These are phyloP conservation scores for Hydractinia echinata DNA, from an alignment of 30 jellyfish, hydroid and myxozoan genomes.

Conservation along the genomic window DNA sequence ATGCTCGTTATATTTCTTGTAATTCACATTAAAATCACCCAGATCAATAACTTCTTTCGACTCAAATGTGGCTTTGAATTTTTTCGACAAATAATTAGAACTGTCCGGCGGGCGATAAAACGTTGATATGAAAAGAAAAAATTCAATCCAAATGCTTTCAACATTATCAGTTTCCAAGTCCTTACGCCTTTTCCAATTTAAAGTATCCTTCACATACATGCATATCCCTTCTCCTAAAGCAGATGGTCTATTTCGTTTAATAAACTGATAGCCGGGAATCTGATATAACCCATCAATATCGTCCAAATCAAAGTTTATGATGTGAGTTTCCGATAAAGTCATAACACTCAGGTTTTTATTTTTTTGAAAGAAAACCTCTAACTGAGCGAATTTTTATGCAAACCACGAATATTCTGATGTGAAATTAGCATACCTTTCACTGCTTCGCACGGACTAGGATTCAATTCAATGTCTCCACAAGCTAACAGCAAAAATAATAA, in stretches of 20 bases:
- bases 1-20: no score
- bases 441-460: no score
- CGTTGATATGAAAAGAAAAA: slow-evolving; percentile 4
- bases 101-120: slow-evolving; percentile 10
- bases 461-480: slow-evolving; percentile 11
- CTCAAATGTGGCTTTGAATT: no score
- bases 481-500: neutral
- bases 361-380: neutral
- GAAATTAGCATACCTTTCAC: no score
- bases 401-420: no score
- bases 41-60: no score
- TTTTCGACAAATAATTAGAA: neutral
- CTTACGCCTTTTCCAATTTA: slow-evolving; percentile 8
- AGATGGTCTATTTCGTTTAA: neutral
- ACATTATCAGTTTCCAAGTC: no score
- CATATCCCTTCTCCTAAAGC: neutral
- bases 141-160: neutral
- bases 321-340: slow-evolving; percentile 3
- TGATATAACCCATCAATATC: slow-evolving; percentile 6
- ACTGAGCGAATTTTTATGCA: no score
- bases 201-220: slow-evolving; percentile 8
- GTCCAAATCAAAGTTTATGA: neutral
- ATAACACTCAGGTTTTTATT: slow-evolving; percentile 5
- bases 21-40: no score
- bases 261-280: slow-evolving; percentile 5